Evolutionary conservation across 2,113 vertebrate genomes (phyloP), one percentile per base, ranked within the genome.

Genomic region (Emydocephalus ijimae): DNA sequence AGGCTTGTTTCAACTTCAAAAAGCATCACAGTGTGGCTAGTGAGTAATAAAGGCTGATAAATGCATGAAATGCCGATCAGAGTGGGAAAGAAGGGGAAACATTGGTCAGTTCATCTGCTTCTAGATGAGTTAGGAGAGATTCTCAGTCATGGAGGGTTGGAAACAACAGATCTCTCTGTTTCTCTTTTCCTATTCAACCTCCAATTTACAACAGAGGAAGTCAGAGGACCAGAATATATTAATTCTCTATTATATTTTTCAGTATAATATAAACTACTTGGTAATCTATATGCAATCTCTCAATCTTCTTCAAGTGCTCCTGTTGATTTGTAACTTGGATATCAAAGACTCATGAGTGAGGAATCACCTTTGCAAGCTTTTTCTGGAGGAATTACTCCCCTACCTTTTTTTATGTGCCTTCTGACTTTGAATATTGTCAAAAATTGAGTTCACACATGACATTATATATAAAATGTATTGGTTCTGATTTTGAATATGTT

Each of bases 371-470:
- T 92, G 69, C 95, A 91, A 96, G 92, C 94, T 93, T 94, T 69
- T 95, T 87, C 97, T 97, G 96, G 95, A 93, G 94, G 92, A 97
- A 98, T 97, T 97, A 96, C 94, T 96, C 95, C 7, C 18, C 2
- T 12, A 1, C 29, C 26, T 11, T 3, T 5, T 8, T 81, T 43
- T 81, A 39, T 43, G 18, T 43, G 43, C 34, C 7, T 21, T 43
- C 34, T 81, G 34, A 43, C 18, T 81, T 81, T 43, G 18, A 81
- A 81, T 43, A 81, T 81, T 81, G 34, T 81, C 74, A 81, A 87
- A 2, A 48, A 11, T 11, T 50, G 24, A 24, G 85, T 87, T 50
- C 85, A 52, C 2, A 29, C 11, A 52, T 26, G 4, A 26, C 4
- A 50, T 86, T 86, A 39, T 39, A 74, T 34, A 74, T 74, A 39